Evolutionary conservation across 92 coral and sea anemone genomes (phyloP), one percentile per base, ranked within the genome.

Genomic region (Umimayanthus chanpuru): DNA sequence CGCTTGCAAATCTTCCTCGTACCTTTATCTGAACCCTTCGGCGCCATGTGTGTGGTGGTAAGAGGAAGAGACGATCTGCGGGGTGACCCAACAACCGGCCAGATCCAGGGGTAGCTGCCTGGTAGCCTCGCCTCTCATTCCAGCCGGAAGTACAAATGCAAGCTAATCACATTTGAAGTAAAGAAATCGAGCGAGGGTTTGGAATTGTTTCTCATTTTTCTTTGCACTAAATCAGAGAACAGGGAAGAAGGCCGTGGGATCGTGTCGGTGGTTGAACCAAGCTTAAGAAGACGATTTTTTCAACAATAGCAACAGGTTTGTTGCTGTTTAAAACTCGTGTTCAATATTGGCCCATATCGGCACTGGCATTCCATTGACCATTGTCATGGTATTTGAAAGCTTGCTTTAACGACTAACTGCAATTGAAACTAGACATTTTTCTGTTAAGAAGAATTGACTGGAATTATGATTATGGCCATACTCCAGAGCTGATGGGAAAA

Each of bases 1-100:
- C 32, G 21, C 65, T 16, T 18, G 10, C 5, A 70, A n/a, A 67
- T 9, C 20, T 6, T 7, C 77, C 39, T 70, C 78, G 5, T 44
- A 83, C 78, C 87, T 83, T 83, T 83, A 11, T 68, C 87, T 25
- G 87, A 67, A 67, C 93, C 94, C 93, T 97, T 97, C 88, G 99
- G 97, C 91, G 99, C 99, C 99, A 97, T 97, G 99, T 94, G 96
- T 94, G 68, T 76, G 87, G 66, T 88, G 88, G 89, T 94, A 89
- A 94, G 97, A 95, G 95, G 89, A 89, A 90, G 93, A 77, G 78
- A 21, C 25, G 3, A 40, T 56, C n/a, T 61, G 88, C 65, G 95
- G 99, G 99, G 95, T n/a, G 96, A 92, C 83, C 95, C 89, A 70
- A n/a, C 21, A 47, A 26, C 26, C 39, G 32, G 0, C 38, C 6